Percentiles rank a stretch among this genome's conserved stretches.
phyloP scores from a whole-genome alignment of 2,113 vertebrate genomes.

The Coptodon bakossiorum region DNA sequence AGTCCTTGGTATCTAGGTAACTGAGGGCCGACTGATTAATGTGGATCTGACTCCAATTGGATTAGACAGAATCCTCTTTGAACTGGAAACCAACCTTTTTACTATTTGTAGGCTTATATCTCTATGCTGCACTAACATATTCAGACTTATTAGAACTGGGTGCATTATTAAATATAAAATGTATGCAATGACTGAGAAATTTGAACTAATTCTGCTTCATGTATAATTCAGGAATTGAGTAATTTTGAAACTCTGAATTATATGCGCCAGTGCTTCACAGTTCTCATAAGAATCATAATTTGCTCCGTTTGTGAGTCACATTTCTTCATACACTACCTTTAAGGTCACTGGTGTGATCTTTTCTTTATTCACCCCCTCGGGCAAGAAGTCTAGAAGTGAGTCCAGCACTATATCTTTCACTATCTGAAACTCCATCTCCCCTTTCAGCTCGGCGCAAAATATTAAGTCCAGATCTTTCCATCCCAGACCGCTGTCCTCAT shows the following conservation, averaged over 20 bases:
- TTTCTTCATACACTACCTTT: slow-evolving; percentile 77
- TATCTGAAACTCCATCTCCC: slow-evolving; percentile 91
- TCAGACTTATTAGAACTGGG: neutral
- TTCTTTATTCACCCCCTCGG: slow-evolving; percentile 96
- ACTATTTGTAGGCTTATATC: slow-evolving; percentile 25
- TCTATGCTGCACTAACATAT: neutral
- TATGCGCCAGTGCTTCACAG: neutral
- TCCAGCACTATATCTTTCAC: slow-evolving; percentile 95
- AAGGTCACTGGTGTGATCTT: slow-evolving; percentile 93
- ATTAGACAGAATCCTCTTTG: slow-evolving; percentile 69
- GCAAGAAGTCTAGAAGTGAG: slow-evolving; percentile 94
- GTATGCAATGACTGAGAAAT: neutral
- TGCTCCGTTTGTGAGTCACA: neutral
- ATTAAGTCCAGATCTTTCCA: slow-evolving; percentile 99
- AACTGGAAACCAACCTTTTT: slow-evolving; percentile 53
- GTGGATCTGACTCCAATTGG: slow-evolving; percentile 55
- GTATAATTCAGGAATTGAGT: neutral
- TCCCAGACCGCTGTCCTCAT: slow-evolving; percentile 94
- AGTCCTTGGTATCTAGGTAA: slow-evolving; percentile 45
- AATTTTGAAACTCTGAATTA: neutral
- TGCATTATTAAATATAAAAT: neutral
- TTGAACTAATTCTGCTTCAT: neutral
- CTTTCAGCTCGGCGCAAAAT: slow-evolving; percentile 90
- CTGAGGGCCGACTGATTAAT: slow-evolving; percentile 35
- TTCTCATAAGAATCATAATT: neutral